These are phyloP conservation scores for Catamblyrhynchus diadema DNA, from an alignment of 2,797 vertebrate genomes.

Conservation along the genomic window DNA sequence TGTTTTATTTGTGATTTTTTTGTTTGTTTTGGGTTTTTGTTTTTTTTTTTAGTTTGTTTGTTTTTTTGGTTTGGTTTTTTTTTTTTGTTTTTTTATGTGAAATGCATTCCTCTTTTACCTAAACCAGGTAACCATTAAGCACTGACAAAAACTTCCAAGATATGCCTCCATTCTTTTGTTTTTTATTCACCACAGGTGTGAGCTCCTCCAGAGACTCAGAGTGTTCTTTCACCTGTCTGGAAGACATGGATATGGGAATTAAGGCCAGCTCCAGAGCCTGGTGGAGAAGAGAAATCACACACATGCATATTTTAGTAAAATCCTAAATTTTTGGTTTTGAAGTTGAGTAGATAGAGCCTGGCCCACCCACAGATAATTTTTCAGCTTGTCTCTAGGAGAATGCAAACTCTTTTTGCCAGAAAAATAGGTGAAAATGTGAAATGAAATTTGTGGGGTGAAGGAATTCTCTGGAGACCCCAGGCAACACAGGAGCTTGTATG, in stretches of 20 bases:
- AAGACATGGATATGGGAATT: background rate
- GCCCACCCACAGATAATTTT: background rate
- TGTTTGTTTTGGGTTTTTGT: too few species aligned
- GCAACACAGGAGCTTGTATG: too few species aligned
- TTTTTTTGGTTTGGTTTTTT: rapidly evolving
- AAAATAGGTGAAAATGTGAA: background rate
- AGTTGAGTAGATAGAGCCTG: background rate
- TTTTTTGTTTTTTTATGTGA: rapidly evolving
- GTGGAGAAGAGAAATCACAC: background rate
- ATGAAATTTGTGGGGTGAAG: background rate
- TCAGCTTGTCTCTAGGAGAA: background rate
- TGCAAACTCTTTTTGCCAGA: background rate
- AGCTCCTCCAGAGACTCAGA: background rate
- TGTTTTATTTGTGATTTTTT: background rate
- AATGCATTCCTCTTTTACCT: background rate
- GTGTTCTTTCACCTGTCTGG: background rate
- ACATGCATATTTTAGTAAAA: background rate
- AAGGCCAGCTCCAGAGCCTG: background rate
- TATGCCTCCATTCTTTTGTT: background rate
- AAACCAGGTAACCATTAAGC: background rate
- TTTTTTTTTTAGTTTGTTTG: background rate
- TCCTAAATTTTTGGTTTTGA: background rate
- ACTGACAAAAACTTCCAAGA: background rate
- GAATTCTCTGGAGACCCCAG: background rate
- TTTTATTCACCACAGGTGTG: background rate